These are phyloP conservation scores for Chrysocyon brachyurus DNA, from an alignment of 2,797 vertebrate species.

Conservation along the genomic window DNA sequence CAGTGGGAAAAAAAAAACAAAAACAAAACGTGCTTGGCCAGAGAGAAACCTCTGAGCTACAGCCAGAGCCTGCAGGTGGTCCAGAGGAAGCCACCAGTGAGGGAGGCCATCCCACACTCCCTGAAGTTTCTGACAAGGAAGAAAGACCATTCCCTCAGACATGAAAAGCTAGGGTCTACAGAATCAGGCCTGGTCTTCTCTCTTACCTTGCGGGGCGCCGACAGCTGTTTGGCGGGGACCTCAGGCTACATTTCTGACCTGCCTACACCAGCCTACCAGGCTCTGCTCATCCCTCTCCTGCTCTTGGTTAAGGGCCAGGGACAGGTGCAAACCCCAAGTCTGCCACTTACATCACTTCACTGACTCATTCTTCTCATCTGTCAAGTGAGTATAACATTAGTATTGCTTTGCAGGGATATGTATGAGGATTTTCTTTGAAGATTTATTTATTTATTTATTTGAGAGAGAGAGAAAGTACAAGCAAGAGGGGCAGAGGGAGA, in stretches of 20 bases:
- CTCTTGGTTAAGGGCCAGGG: not conserved
- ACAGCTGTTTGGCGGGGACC: accelerated
- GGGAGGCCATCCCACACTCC: slow-evolving; percentile 82
- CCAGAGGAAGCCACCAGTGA: slow-evolving; percentile 51
- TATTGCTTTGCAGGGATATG: not conserved
- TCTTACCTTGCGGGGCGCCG: not conserved
- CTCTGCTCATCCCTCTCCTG: not conserved
- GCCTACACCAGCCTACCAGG: not conserved
- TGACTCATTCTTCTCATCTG: not conserved
- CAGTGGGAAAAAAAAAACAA: too few species aligned
- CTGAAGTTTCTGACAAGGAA: slow-evolving; percentile 84
- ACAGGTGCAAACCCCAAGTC: not conserved
- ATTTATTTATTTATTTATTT: not conserved
- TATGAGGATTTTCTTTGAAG: not conserved
- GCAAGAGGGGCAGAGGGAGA: too few species aligned
- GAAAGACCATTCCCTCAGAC: slow-evolving; percentile 70
- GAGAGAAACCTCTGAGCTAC: slow-evolving; percentile 78
- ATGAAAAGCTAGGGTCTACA: slow-evolving; percentile 76
- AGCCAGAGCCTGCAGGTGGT: slow-evolving; percentile 85
- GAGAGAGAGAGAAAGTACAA: too few species aligned
- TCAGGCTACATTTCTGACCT: not conserved
- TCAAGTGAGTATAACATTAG: not conserved
- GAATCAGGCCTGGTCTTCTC: not conserved
- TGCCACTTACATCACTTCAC: not conserved
- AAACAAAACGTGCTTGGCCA: not conserved